A percentile compares a stretch with the other conserved stretches of the same genome.
Evolutionary conservation across 1,140 invertebrate species (phyloP).

Genomic region (Agrypnia vestita): DNA sequence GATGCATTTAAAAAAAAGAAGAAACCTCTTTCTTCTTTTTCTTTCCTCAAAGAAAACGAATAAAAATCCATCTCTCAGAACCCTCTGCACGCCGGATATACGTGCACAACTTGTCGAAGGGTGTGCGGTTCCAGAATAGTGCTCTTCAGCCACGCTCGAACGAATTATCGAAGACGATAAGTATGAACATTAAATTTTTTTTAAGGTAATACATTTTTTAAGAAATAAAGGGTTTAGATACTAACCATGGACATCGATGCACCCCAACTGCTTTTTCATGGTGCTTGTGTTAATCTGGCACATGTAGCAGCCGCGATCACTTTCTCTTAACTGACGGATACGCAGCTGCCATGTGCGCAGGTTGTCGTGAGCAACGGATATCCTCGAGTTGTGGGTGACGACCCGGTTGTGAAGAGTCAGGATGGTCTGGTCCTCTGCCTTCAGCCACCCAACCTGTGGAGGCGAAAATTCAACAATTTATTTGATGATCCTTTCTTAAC

Average conservation of each 20-base stretch:
- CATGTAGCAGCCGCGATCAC: slow-evolving; percentile 88
- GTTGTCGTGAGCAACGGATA: slow-evolving; percentile 84
- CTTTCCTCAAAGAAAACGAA: too few relatives aligned
- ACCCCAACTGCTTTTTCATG: slow-evolving; percentile 90
- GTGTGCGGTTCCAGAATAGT: too few relatives aligned
- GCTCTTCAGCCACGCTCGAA: too few relatives aligned
- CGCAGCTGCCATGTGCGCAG: slow-evolving; percentile 84
- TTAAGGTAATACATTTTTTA: too few relatives aligned
- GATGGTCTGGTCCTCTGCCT: slow-evolving; percentile 91
- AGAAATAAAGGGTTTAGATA: background rate
- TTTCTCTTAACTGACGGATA: slow-evolving; percentile 80
- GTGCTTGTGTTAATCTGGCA: slow-evolving; percentile 91
- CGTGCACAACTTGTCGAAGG: too few relatives aligned
- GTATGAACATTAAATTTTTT: too few relatives aligned
- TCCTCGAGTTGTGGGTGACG: slow-evolving; percentile 87
- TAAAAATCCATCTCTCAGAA: too few relatives aligned
- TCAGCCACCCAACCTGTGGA: slow-evolving; percentile 89
- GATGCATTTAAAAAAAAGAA: too few relatives aligned
- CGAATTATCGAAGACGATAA: too few relatives aligned
- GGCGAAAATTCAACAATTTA: slow-evolving; percentile 3
- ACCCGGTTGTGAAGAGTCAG: slow-evolving; percentile 88
- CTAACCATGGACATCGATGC: slow-evolving; percentile 89
- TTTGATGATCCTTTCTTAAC: too few relatives aligned
- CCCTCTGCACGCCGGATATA: too few relatives aligned
- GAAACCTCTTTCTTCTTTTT: too few relatives aligned